Evolutionary conservation across 2,797 vertebrate genomes (phyloP).

Genomic region (Myotis planiceps): DNA sequence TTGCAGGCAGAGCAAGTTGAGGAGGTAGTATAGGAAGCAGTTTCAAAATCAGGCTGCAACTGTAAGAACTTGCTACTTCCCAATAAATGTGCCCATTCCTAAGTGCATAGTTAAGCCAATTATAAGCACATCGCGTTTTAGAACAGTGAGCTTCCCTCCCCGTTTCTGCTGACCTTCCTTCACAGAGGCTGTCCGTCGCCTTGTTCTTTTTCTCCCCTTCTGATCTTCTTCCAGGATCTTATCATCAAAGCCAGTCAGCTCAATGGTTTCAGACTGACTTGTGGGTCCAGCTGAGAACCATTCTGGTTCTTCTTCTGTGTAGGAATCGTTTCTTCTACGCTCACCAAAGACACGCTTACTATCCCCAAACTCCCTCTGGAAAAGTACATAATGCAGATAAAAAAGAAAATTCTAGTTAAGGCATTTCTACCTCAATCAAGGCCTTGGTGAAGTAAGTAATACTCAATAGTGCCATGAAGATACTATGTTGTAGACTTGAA

Average conservation of each 20-base stretch:
- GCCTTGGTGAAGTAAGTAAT: background rate
- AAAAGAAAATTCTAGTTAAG: constrained; percentile 8
- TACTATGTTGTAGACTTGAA: background rate
- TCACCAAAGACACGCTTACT: constrained; percentile 96
- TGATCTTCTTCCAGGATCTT: constrained; percentile 97
- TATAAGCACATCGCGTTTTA: background rate
- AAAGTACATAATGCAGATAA: constrained; percentile 32
- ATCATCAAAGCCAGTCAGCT: constrained; percentile 97
- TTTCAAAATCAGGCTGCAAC: constrained; percentile 22
- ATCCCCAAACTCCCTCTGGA: constrained; percentile 96
- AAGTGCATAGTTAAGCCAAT: background rate
- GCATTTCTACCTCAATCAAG: background rate
- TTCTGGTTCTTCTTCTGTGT: constrained; percentile 97
- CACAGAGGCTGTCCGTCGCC: constrained; percentile 90
- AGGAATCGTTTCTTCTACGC: constrained; percentile 96
- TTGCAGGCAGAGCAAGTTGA: background rate
- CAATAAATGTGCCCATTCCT: background rate
- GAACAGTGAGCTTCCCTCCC: background rate
- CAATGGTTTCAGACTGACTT: constrained; percentile 99
- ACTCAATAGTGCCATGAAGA: background rate
- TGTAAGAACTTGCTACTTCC: background rate
- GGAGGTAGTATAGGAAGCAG: background rate
- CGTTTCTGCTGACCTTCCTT: constrained; percentile 91
- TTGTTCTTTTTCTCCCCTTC: constrained; percentile 92
- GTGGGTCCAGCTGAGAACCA: constrained; percentile 98